A percentile compares a stretch with the other conserved stretches of the same genome.
Conservation (phyloP, 1,140 invertebrate species). For the Heliconius hewitsoni region DNA sequence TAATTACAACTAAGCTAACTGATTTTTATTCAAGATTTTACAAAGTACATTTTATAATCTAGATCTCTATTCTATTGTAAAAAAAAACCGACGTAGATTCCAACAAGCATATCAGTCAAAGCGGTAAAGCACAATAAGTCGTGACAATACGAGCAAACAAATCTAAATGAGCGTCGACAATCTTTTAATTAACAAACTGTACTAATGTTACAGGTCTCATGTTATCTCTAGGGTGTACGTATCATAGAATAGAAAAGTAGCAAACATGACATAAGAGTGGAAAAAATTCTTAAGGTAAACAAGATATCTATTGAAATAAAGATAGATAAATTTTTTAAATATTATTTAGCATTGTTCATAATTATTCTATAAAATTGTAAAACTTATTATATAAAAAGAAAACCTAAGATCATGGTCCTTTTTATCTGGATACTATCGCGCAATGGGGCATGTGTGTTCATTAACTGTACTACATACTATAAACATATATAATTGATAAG, state of each 20-base stretch:
- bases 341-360: too few relatives aligned
- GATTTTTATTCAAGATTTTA: too few relatives aligned
- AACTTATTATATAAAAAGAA: too few relatives aligned
- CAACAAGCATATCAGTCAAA: not conserved
- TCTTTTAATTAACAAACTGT: slow-evolving; percentile 67
- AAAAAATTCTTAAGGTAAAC: not conserved
- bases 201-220: slow-evolving; percentile 54
- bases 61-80: not conserved
- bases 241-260: slow-evolving; percentile 10
- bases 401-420: too few relatives aligned
- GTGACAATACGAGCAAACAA: slow-evolving; percentile 62
- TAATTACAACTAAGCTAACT: too few relatives aligned
- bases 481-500: too few relatives aligned
- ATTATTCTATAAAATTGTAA: too few relatives aligned
- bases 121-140: slow-evolving; percentile 56
- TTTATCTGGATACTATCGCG: too few relatives aligned
- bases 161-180: slow-evolving; percentile 65
- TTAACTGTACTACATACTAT: too few relatives aligned
- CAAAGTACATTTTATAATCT: not conserved
- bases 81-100: not conserved
- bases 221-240: slow-evolving; percentile 61
- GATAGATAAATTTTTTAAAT: too few relatives aligned
- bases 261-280: not conserved
- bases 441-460: too few relatives aligned
- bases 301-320: too few relatives aligned